These are phyloP conservation scores for Anhinga anhinga DNA, from an alignment of 2,113 vertebrate species.

Conservation along the genomic window DNA sequence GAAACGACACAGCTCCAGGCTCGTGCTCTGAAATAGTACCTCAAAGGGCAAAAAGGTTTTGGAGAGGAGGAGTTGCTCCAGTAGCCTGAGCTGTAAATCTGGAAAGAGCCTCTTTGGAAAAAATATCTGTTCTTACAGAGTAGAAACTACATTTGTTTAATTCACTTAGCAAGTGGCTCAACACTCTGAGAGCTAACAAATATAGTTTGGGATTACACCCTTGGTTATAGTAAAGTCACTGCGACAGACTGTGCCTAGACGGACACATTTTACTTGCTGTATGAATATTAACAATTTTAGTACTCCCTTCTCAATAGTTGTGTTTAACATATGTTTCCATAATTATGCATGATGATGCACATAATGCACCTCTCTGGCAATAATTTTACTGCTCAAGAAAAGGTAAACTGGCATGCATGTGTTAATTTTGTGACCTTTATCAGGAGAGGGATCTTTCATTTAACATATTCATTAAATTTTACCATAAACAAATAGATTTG, in stretches of 20 bases:
- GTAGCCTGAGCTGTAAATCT: neutral
- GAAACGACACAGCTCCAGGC: neutral
- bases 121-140: neutral
- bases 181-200: conserved; percentile 26
- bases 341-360: conserved; percentile 8
- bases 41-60: neutral
- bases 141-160: neutral
- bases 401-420: neutral
- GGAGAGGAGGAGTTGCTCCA: neutral
- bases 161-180: conserved; percentile 31
- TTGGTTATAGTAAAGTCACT: conserved; percentile 18
- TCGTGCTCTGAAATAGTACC: neutral
- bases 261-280: conserved; percentile 31
- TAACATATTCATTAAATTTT: neutral
- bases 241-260: conserved; percentile 32
- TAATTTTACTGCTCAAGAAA: neutral
- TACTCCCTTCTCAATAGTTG: neutral
- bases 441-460: neutral
- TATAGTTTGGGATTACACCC: conserved; percentile 37
- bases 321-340: conserved; percentile 45
- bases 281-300: conserved; percentile 45
- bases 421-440: neutral
- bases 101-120: neutral
- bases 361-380: neutral
- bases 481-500: neutral